Base-by-base conservation (phyloP, 2,888 invertebrate species). In the Drosophila tanythrix region DNA sequence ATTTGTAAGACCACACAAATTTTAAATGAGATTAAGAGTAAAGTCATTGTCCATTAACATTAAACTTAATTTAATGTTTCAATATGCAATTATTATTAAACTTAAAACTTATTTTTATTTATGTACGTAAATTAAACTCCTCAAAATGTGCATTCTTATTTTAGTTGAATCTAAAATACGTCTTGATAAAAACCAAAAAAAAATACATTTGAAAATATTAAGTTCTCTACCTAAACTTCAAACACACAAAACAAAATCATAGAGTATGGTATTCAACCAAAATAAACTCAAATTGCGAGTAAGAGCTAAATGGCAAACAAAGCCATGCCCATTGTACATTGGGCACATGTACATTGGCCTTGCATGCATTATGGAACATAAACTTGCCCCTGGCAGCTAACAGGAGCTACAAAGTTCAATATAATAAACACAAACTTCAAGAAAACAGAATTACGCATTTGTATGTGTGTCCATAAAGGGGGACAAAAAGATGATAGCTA, bases 341-440 rank as follows among this genome's bases (percentile, higher is more conserved):
- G 31, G 11, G 18, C 64, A 74, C 71, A 76, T 58, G 67, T 70
- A 51, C 70, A 51, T 50, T 60, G 74, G 33, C 38, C 46, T 46
- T 70, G 74, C 70, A 70, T 73, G 76, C 86, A 83, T 79, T 88
- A 85, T 85, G 67, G n/a, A 70, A 56, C 70, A 74, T 74, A 88
- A 80, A 83, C 71, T 74, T 76, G 68, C 75, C 78, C 66, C 63
- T 53, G 78, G 76, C 72, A 75, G 52, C 48, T 52, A 74, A 69
- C 56, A 61, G 68, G 69, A 80, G 68, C 77, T 61, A 60, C 74
- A 82, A 88, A 88, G 83, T 86, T 88, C 64, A 76, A 85, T 88
- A 85, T 85, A 87, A 83, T 71, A 88, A 88, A 89, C 84, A 84
- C 76, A 84, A 86, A 89, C 79, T 86, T 60, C 18, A 65, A 62